Percentiles rank a stretch among this genome's conserved stretches.
These are phyloP conservation scores for Geophilus truncorum DNA, from an alignment of 2,888 invertebrate genomes.

Conservation along the genomic window DNA sequence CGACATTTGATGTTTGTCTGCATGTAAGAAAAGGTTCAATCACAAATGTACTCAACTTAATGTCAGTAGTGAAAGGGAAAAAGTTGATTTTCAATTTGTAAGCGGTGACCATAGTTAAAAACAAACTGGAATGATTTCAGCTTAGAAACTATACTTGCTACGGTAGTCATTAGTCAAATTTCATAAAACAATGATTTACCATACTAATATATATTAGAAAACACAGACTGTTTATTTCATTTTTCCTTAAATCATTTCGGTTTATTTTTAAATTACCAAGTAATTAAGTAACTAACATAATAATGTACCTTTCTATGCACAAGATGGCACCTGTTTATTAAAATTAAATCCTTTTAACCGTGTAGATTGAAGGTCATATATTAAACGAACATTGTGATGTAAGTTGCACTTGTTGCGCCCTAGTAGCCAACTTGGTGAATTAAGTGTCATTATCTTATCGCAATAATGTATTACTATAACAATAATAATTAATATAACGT, in stretches of 20 bases:
- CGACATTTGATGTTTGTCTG: not conserved
- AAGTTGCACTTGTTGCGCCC: constrained; percentile 3
- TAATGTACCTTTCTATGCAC: not conserved
- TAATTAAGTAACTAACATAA: not conserved
- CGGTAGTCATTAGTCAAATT: too few species aligned
- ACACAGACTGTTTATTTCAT: too few species aligned
- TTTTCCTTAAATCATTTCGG: not conserved
- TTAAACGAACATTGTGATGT: not conserved
- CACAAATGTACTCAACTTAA: not conserved
- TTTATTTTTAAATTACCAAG: not conserved
- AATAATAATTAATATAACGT: constrained; percentile 6
- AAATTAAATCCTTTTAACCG: not conserved
- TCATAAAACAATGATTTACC: too few species aligned
- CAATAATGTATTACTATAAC: constrained; percentile 5
- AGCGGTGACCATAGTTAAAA: not conserved
- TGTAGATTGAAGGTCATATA: not conserved
- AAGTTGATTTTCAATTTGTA: not conserved
- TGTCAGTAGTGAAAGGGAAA: not conserved
- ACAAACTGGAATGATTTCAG: not conserved
- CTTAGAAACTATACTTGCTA: too few species aligned
- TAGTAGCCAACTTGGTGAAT: constrained; percentile 18
- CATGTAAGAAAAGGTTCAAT: not conserved
- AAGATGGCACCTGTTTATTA: not conserved
- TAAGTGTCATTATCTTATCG: constrained; percentile 21
- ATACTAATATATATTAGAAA: too few species aligned